Percentiles rank a stretch among this genome's conserved stretches.
Evolutionary conservation across 2,888 invertebrate genomes (phyloP).

Genomic region (Tricholauxania praeusta): DNA sequence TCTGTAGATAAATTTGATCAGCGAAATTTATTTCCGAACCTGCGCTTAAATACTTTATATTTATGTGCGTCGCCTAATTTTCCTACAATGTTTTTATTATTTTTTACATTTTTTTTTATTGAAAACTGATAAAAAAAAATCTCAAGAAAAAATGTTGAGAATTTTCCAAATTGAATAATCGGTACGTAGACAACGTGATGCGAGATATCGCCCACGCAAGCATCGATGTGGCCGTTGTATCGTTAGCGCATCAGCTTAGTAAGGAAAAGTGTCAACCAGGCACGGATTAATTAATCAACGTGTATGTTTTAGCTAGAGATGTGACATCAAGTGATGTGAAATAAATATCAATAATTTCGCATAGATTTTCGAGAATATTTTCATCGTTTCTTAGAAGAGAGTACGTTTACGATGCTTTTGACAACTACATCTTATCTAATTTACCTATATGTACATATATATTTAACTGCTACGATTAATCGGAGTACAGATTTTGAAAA

Average conservation of each 20-base stretch:
- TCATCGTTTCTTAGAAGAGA: too few species aligned
- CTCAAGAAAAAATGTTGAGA: neutral
- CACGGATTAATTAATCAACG: constrained; percentile 30
- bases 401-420: too few species aligned
- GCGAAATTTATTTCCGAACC: constrained; percentile 5
- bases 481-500: too few species aligned
- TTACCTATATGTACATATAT: too few species aligned
- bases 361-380: too few species aligned
- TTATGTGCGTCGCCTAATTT: neutral
- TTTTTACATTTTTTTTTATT: constrained; percentile 10
- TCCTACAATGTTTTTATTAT: constrained; percentile 2
- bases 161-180: constrained; percentile 20
- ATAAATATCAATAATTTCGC: too few species aligned
- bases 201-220: neutral
- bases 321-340: too few species aligned
- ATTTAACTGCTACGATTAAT: too few species aligned
- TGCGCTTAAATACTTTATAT: neutral
- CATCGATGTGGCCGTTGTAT: neutral
- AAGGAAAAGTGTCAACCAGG: constrained; percentile 16
- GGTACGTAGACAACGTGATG: neutral
- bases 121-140: constrained; percentile 21
- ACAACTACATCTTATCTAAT: too few species aligned
- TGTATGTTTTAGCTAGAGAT: neutral
- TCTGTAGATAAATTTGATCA: constrained; percentile 7
- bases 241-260: neutral